Conservation (phyloP, 2,113 vertebrate species). For the Pithys albifrons region DNA sequence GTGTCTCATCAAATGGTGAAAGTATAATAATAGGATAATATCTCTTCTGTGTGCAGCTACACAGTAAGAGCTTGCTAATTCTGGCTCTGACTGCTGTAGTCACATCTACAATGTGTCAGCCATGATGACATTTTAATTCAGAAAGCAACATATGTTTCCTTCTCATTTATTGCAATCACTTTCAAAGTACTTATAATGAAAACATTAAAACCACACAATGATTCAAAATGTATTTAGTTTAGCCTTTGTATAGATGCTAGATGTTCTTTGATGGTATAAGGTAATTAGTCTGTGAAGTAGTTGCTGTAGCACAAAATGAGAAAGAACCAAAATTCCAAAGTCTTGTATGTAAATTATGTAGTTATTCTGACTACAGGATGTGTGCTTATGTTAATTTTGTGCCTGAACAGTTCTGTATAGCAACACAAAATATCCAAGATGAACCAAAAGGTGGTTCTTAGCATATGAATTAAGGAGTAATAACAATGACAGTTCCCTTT, state of each 20-base stretch:
- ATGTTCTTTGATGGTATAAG: slow-evolving; percentile 5
- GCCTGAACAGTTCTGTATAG: neutral
- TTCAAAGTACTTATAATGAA: slow-evolving; percentile 47
- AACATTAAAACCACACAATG: slow-evolving; percentile 54
- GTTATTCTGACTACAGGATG: neutral
- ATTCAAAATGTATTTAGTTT: slow-evolving; percentile 48
- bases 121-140: slow-evolving; percentile 66
- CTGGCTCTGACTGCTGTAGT: slow-evolving; percentile 49
- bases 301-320: neutral
- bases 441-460: neutral
- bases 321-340: slow-evolving; percentile 13
- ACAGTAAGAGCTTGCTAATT: slow-evolving; percentile 58
- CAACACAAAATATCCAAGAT: neutral
- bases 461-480: neutral
- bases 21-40: slow-evolving; percentile 50
- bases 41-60: slow-evolving; percentile 53
- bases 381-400: slow-evolving; percentile 13
- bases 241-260: slow-evolving; percentile 13
- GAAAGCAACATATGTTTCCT: slow-evolving; percentile 57
- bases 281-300: slow-evolving; percentile 3
- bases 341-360: slow-evolving; percentile 9
- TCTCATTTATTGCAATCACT: slow-evolving; percentile 53
- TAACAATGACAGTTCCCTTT: neutral
- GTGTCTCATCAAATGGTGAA: slow-evolving; percentile 56
- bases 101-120: slow-evolving; percentile 56